Conservation (phyloP, 2,797 vertebrate genomes). For the Tenualosa ilisha region DNA sequence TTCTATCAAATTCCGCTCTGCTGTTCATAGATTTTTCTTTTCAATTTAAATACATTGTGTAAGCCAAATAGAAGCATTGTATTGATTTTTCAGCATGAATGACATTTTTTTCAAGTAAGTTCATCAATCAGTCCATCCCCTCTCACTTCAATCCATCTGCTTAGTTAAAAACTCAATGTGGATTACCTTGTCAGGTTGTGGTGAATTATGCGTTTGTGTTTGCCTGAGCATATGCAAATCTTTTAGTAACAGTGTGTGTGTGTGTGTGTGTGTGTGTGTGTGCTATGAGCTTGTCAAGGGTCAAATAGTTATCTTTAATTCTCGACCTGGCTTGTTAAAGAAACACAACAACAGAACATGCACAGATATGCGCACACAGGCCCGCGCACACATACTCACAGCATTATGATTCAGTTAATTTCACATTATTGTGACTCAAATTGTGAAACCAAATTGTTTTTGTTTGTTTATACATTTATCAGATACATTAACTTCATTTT, state of each 20-base stretch:
- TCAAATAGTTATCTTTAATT: background rate
- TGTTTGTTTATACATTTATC: background rate
- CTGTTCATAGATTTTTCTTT: conserved; percentile 5
- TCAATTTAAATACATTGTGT: conserved; percentile 61
- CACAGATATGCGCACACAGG: background rate
- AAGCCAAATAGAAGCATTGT: conserved; percentile 55
- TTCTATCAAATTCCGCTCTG: background rate
- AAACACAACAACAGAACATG: background rate
- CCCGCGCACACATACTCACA: background rate
- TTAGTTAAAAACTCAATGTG: conserved; percentile 74
- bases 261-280: conserved; percentile 33
- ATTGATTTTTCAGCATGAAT: conserved; percentile 66
- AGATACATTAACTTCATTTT: no score
- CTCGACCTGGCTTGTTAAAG: background rate
- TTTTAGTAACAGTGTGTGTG: conserved; percentile 21
- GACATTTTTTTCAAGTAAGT: conserved; percentile 66
- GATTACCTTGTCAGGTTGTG: conserved; percentile 74
- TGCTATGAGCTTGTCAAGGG: background rate
- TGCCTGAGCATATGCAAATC: conserved; percentile 22
- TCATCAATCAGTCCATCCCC: conserved; percentile 70
- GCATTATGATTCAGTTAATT: background rate
- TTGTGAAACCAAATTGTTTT: background rate
- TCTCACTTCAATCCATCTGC: conserved; percentile 61
- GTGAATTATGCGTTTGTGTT: conserved; percentile 69
- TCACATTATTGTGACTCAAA: background rate